Evolutionary conservation across 2,113 vertebrate genomes (phyloP).

Genomic region (Thalassarche chlororhynchos): DNA sequence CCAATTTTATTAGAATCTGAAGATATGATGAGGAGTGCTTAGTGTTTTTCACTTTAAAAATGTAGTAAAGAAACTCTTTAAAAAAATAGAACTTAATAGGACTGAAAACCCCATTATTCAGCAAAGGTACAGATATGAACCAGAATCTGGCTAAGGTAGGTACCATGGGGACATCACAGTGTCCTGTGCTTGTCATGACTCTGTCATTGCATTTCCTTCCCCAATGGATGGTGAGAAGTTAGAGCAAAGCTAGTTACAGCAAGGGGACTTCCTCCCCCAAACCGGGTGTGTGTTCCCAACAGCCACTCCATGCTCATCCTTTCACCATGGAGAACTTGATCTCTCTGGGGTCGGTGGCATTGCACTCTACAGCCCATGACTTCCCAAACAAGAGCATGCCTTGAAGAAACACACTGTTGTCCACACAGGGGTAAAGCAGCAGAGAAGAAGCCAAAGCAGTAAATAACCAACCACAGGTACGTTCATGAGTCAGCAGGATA

Average conservation of each 20-base stretch:
- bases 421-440: background rate
- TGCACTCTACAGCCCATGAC: background rate
- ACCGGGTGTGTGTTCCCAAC: fast-evolving
- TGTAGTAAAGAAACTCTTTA: background rate
- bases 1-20: background rate
- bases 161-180: fast-evolving
- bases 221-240: fast-evolving
- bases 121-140: background rate
- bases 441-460: background rate
- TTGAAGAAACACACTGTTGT: background rate
- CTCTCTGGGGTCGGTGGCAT: background rate
- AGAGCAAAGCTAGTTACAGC: background rate
- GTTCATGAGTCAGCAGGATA: background rate
- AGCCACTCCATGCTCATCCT: too few relatives aligned
- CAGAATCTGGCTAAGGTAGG: background rate
- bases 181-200: background rate
- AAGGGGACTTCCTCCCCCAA: background rate
- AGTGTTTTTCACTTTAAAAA: background rate
- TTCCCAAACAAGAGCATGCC: background rate
- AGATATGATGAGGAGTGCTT: background rate
- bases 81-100: background rate
- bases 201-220: fast-evolving
- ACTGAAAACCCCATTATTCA: fast-evolving
- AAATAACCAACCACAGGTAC: background rate
- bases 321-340: background rate